Conservation (phyloP, 1,140 invertebrate genomes). For the Polypedilum pembai region DNA sequence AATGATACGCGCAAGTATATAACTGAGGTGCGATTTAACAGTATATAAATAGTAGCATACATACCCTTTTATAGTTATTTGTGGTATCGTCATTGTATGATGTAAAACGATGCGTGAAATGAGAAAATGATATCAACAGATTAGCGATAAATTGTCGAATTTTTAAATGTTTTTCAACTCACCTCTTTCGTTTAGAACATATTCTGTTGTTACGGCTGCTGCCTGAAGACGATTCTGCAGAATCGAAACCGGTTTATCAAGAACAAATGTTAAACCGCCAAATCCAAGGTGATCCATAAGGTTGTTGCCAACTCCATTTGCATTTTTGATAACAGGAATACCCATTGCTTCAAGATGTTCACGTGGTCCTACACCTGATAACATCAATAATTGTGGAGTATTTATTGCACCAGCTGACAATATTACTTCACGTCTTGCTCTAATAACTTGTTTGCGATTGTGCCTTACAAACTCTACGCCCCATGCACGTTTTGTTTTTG, state of each 20-base stretch:
- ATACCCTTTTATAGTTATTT: background rate
- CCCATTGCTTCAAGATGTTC: constrained; percentile 62
- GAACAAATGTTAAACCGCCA: constrained; percentile 69
- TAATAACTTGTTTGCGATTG: constrained; percentile 55
- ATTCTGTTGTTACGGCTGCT: constrained; percentile 68
- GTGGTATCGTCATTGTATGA: background rate
- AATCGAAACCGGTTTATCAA: constrained; percentile 68
- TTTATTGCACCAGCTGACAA: constrained; percentile 73
- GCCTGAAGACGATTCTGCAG: constrained; percentile 64
- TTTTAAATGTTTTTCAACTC: background rate
- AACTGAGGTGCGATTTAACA: background rate
- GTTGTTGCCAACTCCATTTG: constrained; percentile 65
- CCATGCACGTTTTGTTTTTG: constrained; percentile 58
- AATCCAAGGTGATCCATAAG: constrained; percentile 77
- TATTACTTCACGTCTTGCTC: constrained; percentile 68
- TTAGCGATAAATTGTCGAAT: background rate
- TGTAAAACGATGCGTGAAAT: background rate
- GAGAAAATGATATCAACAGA: background rate
- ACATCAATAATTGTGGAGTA: constrained; percentile 73
- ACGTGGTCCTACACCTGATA: constrained; percentile 76
- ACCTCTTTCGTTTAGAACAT: constrained; percentile 64
- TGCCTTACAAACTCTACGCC: constrained; percentile 68
- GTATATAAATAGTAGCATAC: background rate
- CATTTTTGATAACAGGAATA: constrained; percentile 66
- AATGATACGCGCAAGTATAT: background rate